Conservation (phyloP, 2,797 vertebrate species). For the Strix occidentalis region DNA sequence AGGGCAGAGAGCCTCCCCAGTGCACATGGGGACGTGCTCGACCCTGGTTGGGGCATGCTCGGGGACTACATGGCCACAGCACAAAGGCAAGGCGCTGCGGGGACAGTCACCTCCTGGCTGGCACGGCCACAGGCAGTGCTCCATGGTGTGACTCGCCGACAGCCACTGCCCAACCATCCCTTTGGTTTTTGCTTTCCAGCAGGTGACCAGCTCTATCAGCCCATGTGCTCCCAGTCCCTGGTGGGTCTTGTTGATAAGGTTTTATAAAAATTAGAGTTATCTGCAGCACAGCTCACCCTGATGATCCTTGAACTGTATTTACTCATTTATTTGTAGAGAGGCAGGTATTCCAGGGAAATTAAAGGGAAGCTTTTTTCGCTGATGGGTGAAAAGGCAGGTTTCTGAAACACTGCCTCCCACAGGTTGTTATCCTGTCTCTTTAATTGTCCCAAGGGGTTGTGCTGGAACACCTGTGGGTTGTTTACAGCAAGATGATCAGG, state of each 20-base stretch:
- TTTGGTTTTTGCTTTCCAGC: neutral
- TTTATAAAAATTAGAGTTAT: neutral
- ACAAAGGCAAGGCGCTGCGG: fast-evolving
- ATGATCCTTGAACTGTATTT: neutral
- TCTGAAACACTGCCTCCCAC: neutral
- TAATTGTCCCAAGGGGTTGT: neutral
- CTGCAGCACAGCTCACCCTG: neutral
- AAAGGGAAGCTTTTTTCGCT: neutral
- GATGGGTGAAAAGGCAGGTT: neutral
- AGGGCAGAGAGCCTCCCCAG: neutral
- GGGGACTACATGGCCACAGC: fast-evolving
- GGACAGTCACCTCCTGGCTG: neutral
- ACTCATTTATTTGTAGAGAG: neutral
- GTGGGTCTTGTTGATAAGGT: neutral
- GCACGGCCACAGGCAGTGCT: fast-evolving
- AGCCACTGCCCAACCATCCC: neutral
- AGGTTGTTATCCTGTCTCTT: neutral
- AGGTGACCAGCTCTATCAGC: neutral
- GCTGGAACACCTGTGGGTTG: neutral
- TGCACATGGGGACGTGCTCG: fast-evolving
- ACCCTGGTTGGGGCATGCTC: fast-evolving
- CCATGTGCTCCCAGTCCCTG: neutral
- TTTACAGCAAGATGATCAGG: neutral
- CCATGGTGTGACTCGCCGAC: neutral
- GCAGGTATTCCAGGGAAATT: neutral